Evolutionary conservation across 2,888 invertebrate species (phyloP).

Genomic region (Nebria salina): DNA sequence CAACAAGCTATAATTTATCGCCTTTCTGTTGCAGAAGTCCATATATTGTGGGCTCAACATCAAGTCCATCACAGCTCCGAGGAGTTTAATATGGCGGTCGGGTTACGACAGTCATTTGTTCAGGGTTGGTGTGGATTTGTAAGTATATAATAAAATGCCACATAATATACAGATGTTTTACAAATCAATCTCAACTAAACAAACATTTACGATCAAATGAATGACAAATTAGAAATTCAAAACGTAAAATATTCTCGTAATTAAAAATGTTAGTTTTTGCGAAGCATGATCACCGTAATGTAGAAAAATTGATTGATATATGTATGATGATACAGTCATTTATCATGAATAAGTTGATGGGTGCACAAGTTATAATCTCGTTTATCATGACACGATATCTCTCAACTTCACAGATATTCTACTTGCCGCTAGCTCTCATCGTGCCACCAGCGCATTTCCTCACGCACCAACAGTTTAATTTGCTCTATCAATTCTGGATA

Average conservation of each 20-base stretch:
- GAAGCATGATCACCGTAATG: background rate
- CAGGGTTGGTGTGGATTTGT: constrained; percentile 86
- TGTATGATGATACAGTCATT: constrained; percentile 32
- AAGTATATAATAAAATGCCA: constrained; percentile 61
- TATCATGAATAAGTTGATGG: constrained; percentile 29
- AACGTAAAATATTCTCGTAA: background rate
- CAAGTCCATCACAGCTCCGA: constrained; percentile 93
- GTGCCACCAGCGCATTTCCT: constrained; percentile 84
- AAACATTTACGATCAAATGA: too few species aligned
- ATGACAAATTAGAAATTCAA: too few species aligned
- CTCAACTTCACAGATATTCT: constrained; percentile 69
- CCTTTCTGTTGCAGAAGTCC: constrained; percentile 73
- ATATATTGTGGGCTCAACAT: constrained; percentile 89
- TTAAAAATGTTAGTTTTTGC: background rate
- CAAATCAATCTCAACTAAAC: too few species aligned
- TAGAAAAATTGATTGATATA: constrained; percentile 14
- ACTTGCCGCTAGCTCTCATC: constrained; percentile 77
- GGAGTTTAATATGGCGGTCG: constrained; percentile 87
- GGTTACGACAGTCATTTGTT: constrained; percentile 80
- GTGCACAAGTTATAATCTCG: constrained; percentile 16
- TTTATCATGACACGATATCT: constrained; percentile 18
- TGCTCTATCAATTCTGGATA: constrained; percentile 93
- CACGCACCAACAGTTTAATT: constrained; percentile 88
- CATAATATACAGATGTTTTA: too few species aligned
- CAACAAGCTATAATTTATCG: background rate